Conservation (phyloP, 2,888 invertebrate species). For the Lagria hirta region DNA sequence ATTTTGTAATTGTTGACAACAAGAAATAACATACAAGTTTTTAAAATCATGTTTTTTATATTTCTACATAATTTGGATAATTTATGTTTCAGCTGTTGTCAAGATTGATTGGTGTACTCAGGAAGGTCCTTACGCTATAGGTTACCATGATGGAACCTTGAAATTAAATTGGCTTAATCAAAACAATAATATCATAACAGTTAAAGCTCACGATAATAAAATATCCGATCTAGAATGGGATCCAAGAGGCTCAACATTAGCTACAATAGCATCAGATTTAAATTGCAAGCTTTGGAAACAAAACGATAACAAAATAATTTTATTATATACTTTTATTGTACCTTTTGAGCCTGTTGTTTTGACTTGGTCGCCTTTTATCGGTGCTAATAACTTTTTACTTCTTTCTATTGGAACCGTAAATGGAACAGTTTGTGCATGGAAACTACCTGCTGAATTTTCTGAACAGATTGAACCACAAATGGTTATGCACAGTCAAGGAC, state of each 20-base stretch:
- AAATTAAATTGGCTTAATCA: constrained; percentile 52
- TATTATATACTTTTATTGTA: constrained; percentile 54
- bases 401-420: constrained; percentile 59
- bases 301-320: constrained; percentile 50
- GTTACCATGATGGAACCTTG: constrained; percentile 59
- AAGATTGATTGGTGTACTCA: constrained; percentile 61
- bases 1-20: no score
- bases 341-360: constrained; percentile 54
- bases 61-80: no score
- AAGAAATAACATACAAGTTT: no score
- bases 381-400: constrained; percentile 48
- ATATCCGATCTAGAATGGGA: constrained; percentile 57
- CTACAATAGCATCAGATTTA: constrained; percentile 56
- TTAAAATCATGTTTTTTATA: neutral
- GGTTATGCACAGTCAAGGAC: constrained; percentile 56
- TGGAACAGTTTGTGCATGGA: constrained; percentile 58
- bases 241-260: constrained; percentile 56
- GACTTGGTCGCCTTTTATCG: constrained; percentile 59
- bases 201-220: constrained; percentile 52
- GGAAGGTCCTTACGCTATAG: constrained; percentile 59
- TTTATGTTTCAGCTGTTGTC: constrained; percentile 57
- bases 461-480: constrained; percentile 42
- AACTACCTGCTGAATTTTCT: constrained; percentile 44
- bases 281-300: constrained; percentile 56
- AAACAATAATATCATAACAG: constrained; percentile 45